These are phyloP conservation scores for Mythimna impura DNA, from an alignment of 2,888 invertebrate species.

Conservation along the genomic window DNA sequence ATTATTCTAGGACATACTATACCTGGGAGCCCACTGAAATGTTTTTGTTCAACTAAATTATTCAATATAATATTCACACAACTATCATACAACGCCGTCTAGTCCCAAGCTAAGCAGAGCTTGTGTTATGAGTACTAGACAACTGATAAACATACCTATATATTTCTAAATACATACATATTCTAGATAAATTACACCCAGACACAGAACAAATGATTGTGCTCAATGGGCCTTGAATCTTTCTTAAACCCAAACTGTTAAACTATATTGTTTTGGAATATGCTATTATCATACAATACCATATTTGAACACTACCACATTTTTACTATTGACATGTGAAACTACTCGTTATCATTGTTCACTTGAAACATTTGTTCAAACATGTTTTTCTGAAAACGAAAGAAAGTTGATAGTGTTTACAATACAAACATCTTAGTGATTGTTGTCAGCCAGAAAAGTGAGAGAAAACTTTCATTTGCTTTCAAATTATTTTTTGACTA, in stretches of 20 bases:
- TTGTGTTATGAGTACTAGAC: too few species aligned
- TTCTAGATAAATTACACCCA: too few species aligned
- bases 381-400: neutral
- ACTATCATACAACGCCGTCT: too few species aligned
- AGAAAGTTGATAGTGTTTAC: neutral
- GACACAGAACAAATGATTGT: too few species aligned
- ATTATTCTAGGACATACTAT: neutral
- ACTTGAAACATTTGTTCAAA: constrained; percentile 25
- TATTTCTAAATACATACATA: too few species aligned
- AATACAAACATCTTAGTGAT: too few species aligned
- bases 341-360: neutral
- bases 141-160: too few species aligned
- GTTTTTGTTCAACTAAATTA: neutral
- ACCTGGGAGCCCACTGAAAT: neutral
- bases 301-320: neutral
- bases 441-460: neutral
- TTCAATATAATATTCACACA: neutral
- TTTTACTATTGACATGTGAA: constrained; percentile 1
- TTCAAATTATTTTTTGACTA: too few species aligned
- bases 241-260: neutral
- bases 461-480: neutral
- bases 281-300: neutral
- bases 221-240: neutral
- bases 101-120: too few species aligned
- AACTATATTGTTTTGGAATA: neutral